Conservation (phyloP, 2,797 vertebrate genomes). For the Babyrousa celebensis region DNA sequence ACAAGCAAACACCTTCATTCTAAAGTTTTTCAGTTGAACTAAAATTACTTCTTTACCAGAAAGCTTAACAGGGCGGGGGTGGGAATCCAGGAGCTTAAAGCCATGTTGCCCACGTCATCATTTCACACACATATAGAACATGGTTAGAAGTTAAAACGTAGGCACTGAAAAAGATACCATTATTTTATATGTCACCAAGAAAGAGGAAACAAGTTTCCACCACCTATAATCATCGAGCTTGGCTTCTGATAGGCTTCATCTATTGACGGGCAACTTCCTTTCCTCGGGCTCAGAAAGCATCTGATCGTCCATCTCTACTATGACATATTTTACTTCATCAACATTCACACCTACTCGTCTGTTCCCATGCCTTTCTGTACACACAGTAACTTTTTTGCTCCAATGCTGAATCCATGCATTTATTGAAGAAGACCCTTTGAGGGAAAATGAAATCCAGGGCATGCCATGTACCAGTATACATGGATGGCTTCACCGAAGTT, state of each 20-base stretch:
- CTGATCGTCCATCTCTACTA: background rate
- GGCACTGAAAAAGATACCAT: background rate
- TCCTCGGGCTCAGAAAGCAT: background rate
- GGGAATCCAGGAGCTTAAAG: background rate
- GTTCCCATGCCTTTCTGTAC: background rate
- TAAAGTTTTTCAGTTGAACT: constrained; percentile 38
- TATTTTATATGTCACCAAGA: background rate
- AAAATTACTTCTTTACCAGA: constrained; percentile 16
- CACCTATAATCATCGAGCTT: background rate
- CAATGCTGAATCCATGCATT: background rate
- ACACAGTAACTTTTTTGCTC: background rate
- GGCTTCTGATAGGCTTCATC: background rate
- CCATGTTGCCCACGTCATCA: background rate
- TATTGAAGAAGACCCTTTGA: constrained; percentile 26
- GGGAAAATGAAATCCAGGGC: constrained; percentile 25
- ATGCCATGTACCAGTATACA: background rate
- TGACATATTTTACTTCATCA: background rate
- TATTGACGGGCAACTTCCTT: background rate
- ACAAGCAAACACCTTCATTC: background rate
- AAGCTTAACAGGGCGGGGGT: background rate
- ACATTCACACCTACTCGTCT: background rate
- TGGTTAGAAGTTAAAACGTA: background rate
- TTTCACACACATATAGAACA: background rate
- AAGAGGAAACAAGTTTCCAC: background rate
- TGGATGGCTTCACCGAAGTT: background rate